A percentile compares a stretch with the other conserved stretches of the same genome.
phyloP scores from a whole-genome alignment of 2,797 vertebrate genomes.

The Falco concolor region DNA sequence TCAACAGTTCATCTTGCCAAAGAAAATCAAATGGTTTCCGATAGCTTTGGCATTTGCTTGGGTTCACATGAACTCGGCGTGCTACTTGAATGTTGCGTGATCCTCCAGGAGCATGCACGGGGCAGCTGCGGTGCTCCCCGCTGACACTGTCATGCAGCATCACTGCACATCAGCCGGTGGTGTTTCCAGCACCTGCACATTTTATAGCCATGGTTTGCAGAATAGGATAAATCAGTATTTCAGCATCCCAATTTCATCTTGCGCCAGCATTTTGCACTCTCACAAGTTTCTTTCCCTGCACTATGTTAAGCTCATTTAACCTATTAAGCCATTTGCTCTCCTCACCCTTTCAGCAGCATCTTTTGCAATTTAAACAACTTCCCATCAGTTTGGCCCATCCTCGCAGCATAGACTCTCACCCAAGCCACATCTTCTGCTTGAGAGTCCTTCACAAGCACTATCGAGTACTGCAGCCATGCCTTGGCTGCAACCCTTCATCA shows the following conservation, averaged over 20 bases:
- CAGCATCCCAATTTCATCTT: not conserved
- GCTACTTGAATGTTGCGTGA: not conserved
- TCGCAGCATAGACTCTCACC: not conserved
- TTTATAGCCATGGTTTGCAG: not conserved
- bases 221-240: not conserved
- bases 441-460: not conserved
- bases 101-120: not conserved
- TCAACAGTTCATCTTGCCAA: not conserved
- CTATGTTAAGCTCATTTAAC: not conserved
- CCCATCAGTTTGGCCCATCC: not conserved
- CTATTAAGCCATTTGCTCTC: not conserved
- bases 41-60: not conserved
- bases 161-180: not conserved
- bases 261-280: not conserved
- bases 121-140: fast-evolving
- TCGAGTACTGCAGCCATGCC: fast-evolving
- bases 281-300: not conserved
- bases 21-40: not conserved
- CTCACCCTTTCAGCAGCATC: not conserved
- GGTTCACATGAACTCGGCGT: not conserved
- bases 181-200: not conserved
- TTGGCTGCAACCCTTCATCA: not conserved
- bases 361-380: not conserved
- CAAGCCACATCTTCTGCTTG: not conserved
- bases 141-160: not conserved